Evolutionary conservation across 2,797 vertebrate species (phyloP).

Genomic region (Sebastes cheni): DNA sequence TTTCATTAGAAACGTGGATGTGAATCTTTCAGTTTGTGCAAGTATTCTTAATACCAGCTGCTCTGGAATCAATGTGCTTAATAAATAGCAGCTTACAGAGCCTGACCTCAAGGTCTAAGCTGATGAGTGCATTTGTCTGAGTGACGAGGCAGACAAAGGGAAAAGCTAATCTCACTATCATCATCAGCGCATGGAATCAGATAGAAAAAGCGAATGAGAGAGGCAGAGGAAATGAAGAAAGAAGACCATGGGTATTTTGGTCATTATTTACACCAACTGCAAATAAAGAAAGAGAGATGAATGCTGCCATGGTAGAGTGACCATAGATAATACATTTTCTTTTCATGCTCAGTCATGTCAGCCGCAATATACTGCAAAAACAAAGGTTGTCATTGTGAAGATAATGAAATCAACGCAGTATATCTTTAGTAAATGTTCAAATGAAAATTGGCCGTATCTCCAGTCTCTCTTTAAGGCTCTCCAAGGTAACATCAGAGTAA

Average conservation of each 20-base stretch:
- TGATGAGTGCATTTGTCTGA: conserved; percentile 76
- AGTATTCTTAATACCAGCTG: conserved; percentile 56
- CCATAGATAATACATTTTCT: conserved; percentile 59
- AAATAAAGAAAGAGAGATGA: conserved; percentile 57
- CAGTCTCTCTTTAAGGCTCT: conserved; percentile 24
- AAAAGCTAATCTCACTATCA: conserved; percentile 68
- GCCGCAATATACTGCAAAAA: conserved; percentile 22
- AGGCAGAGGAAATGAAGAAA: conserved; percentile 72
- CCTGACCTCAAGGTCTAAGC: conserved; percentile 65
- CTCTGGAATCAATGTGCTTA: conserved; percentile 72
- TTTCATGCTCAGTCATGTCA: conserved; percentile 53
- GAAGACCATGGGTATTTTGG: conserved; percentile 56
- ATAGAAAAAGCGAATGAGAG: conserved; percentile 48
- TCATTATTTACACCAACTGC: conserved; percentile 66
- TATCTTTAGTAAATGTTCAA: conserved; percentile 42
- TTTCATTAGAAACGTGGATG: conserved; percentile 56
- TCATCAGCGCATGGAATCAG: conserved; percentile 59
- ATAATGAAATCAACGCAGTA: conserved; percentile 52
- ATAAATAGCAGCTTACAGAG: conserved; percentile 75
- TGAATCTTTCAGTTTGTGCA: conserved; percentile 50
- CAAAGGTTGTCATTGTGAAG: conserved; percentile 35
- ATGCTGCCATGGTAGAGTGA: conserved; percentile 52
- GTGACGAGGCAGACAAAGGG: conserved; percentile 63
- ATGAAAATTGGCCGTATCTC: conserved; percentile 43
- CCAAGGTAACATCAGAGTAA: conserved; percentile 29